A percentile compares a stretch with the other conserved stretches of the same genome.
These are phyloP conservation scores for Tipula helvola DNA, from an alignment of 2,888 invertebrate genomes.

Conservation along the genomic window DNA sequence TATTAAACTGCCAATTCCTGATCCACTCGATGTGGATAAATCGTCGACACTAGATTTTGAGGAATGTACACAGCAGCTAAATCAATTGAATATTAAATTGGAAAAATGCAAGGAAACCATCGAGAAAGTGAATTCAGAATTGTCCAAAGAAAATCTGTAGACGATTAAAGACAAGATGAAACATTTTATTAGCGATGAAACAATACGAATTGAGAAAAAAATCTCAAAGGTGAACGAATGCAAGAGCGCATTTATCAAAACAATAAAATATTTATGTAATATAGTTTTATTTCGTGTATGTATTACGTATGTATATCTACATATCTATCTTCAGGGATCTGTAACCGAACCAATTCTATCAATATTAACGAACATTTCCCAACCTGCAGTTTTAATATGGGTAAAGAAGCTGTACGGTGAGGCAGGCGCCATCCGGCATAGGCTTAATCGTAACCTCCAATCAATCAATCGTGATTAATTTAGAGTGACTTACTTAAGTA, in stretches of 20 bases:
- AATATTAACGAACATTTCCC: too few species aligned
- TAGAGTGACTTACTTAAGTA: too few species aligned
- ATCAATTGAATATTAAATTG: constrained; percentile 48
- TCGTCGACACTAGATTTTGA: constrained; percentile 82
- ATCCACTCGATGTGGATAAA: constrained; percentile 78
- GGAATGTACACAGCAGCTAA: constrained; percentile 58
- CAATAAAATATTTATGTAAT: constrained; percentile 79
- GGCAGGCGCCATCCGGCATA: too few species aligned
- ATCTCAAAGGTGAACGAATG: constrained; percentile 70
- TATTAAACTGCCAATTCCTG: constrained; percentile 69
- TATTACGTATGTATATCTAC: too few species aligned
- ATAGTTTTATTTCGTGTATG: too few species aligned
- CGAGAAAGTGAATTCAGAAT: constrained; percentile 53
- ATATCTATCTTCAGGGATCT: too few species aligned
- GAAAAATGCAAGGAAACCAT: constrained; percentile 67
- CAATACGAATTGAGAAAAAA: constrained; percentile 61
- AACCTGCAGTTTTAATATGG: too few species aligned
- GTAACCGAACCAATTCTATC: too few species aligned
- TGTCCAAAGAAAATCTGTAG: constrained; percentile 52
- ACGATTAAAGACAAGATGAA: constrained; percentile 82
- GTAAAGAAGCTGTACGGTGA: too few species aligned
- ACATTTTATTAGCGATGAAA: constrained; percentile 60
- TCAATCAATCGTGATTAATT: too few species aligned
- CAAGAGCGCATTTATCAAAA: constrained; percentile 58
- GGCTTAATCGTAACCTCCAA: too few species aligned